Evolutionary conservation across 1,140 invertebrate genomes (phyloP).

Genomic region (Phthorimaea operculella): DNA sequence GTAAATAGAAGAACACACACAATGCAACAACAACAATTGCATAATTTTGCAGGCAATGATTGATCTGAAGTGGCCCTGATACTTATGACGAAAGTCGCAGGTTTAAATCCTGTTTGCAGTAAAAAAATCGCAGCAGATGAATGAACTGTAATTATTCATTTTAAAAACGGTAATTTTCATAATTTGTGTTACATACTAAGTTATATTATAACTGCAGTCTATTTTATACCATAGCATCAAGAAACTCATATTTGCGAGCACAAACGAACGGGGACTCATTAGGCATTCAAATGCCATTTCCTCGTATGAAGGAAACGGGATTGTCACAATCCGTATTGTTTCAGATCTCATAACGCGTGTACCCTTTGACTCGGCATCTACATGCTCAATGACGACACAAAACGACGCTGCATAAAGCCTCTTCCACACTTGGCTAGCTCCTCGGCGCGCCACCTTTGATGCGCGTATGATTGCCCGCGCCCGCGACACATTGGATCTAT

Average conservation of each 20-base stretch:
- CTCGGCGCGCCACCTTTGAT: conserved; percentile 55
- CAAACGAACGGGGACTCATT: conserved; percentile 35
- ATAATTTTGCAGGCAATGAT: too few species aligned
- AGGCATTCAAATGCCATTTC: conserved; percentile 59
- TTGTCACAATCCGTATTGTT: conserved; percentile 63
- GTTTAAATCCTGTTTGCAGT: too few species aligned
- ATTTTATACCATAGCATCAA: conserved; percentile 2
- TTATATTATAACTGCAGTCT: too few species aligned
- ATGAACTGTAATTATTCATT: too few species aligned
- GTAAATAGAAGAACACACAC: too few species aligned
- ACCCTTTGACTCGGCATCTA: conserved; percentile 59
- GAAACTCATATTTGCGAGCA: conserved; percentile 18
- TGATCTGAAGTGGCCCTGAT: too few species aligned
- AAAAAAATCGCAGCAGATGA: too few species aligned
- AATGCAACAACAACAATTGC: too few species aligned
- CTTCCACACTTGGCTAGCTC: conserved; percentile 57
- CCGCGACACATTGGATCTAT: conserved; percentile 65
- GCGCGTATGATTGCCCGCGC: conserved; percentile 65
- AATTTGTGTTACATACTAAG: too few species aligned
- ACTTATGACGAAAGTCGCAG: too few species aligned
- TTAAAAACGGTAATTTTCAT: too few species aligned
- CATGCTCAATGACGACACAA: conserved; percentile 45
- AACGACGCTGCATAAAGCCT: conserved; percentile 48
- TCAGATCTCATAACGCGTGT: conserved; percentile 62
- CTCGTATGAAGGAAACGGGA: conserved; percentile 51